Conservation (phyloP, 2,797 vertebrate genomes). For the Alectoris magna region DNA sequence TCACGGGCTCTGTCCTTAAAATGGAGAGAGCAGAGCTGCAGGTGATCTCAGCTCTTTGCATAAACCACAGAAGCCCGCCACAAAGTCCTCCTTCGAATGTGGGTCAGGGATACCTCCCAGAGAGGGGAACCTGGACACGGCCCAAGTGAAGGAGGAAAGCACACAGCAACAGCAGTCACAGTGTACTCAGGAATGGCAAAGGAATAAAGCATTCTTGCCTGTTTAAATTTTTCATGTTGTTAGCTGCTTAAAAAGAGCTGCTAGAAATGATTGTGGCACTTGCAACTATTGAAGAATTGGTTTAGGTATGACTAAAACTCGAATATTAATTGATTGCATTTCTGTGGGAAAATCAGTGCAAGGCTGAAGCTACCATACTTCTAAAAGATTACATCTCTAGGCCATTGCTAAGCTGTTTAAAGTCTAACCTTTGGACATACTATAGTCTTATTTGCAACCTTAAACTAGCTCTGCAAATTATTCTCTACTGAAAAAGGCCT, state of each 20-base stretch:
- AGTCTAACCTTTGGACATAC: not conserved
- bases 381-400: not conserved
- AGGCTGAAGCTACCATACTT: not conserved
- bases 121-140: not conserved
- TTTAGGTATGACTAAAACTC: not conserved
- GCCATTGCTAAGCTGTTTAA: not conserved
- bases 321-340: not conserved
- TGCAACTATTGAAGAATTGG: not conserved
- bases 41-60: not conserved
- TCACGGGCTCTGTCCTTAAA: not conserved
- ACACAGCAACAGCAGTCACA: not conserved
- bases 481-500: not conserved
- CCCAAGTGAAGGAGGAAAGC: not conserved
- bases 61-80: not conserved
- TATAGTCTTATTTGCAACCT: not conserved
- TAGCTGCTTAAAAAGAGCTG: constrained; percentile 13
- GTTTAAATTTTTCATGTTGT: not conserved
- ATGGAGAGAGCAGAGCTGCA: not conserved
- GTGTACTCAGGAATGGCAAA: not conserved
- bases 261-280: not conserved
- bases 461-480: not conserved
- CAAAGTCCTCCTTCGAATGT: accelerated
- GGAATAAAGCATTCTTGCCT: not conserved
- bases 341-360: not conserved
- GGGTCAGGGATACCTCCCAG: not conserved